Conservation (phyloP, 2,113 vertebrate genomes). For the Camelus bactrianus region DNA sequence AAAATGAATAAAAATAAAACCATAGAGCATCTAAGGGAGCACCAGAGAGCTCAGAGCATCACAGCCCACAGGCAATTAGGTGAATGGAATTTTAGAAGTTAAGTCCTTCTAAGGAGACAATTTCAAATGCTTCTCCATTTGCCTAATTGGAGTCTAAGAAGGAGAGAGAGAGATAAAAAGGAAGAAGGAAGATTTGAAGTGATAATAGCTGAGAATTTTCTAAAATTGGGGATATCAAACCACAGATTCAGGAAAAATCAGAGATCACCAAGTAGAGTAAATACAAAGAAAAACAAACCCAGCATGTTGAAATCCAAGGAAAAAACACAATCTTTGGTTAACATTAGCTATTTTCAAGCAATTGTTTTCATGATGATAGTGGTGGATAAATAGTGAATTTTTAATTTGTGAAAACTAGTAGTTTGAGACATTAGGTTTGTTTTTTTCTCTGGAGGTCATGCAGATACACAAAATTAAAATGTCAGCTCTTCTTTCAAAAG, state of each 20-base stretch:
- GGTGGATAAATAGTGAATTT: neutral
- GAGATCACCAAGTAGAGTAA: neutral
- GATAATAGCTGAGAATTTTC: neutral
- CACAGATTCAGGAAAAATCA: too few species aligned
- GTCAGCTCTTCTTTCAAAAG: neutral
- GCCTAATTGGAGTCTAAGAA: neutral
- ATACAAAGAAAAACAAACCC: neutral
- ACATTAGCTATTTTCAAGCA: neutral
- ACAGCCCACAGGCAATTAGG: neutral
- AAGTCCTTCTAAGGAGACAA: neutral
- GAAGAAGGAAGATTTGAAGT: neutral
- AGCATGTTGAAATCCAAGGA: neutral
- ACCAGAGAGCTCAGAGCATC: neutral
- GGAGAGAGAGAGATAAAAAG: neutral
- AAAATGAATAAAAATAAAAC: neutral
- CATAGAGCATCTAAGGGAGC: neutral
- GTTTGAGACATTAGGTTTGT: neutral
- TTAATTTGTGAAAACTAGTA: neutral
- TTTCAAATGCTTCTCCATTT: neutral
- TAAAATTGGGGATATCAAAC: neutral
- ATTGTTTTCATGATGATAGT: neutral
- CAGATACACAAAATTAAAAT: neutral
- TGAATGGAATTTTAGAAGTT: neutral
- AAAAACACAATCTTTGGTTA: neutral
- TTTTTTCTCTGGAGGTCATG: neutral